Evolutionary conservation across 1,140 invertebrate genomes (phyloP), one percentile per base, ranked within the genome.

Genomic region (Whitmania pigra): DNA sequence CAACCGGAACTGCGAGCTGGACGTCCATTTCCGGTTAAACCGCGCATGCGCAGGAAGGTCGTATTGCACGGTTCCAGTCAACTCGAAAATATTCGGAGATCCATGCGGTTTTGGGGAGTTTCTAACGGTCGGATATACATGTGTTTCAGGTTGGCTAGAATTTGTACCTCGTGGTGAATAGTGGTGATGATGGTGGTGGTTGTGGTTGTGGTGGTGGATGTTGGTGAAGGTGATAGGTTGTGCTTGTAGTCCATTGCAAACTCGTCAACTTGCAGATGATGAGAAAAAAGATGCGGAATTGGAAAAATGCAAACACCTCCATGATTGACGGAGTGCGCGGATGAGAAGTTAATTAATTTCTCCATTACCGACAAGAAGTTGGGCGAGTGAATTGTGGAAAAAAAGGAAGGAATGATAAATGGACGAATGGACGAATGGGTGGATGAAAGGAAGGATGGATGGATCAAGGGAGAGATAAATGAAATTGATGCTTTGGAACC

Each of bases 21-120:
- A 73, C 69, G 73, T 73, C 31, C 68, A 73, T 43, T 73, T 73
- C 73, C 57, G 55, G 31, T 31, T 73, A 69, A 73, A 73, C 73
- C 68, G 73, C 36, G 73, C 60, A 66, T 73, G 73, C 69, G 69
- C 73, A 40, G 73, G 73, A 40, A 71, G 69, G n/a, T 69, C 36
- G 69, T 43, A 66, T 36, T 73, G 73, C 27, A 27, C 53, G 13
- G 20, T 73, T 20, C 69, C 69, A 31, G 73, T 73, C 69, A 71
- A 67, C 55, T 66, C 73, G 27, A 57, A n/a, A 13, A 49, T 73
- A 31, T 73, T 73, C 69, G 57, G 69, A 43, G 73, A 73, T 53
- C 73, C 73, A 9, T 73, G 73, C 67, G 73, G 73, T 0, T 73
- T 71, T 27, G 73, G 71, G 27, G 73, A 73, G 55, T 73, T 73